phyloP scores from a whole-genome alignment of 2,888 invertebrate genomes.

The Metalampra italica region DNA sequence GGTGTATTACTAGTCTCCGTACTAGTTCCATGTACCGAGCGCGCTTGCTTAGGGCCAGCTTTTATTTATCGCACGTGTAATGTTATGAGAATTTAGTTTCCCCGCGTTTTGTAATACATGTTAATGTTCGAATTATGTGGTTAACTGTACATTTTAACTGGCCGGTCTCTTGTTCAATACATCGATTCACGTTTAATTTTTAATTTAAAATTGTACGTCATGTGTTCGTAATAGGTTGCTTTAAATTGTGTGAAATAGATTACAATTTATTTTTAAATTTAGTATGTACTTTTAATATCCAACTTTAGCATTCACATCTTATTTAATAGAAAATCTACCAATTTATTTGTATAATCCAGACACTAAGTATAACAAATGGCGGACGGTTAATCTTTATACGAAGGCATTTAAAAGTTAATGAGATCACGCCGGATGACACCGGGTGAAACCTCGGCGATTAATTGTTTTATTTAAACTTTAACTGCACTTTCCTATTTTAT shows the following conservation, averaged over 20 bases:
- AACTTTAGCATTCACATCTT: too few species aligned
- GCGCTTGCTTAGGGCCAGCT: neutral
- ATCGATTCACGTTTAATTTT: too few species aligned
- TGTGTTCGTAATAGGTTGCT: too few species aligned
- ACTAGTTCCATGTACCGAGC: neutral
- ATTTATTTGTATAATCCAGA: too few species aligned
- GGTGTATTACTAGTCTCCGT: too few species aligned
- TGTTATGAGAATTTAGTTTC: conserved; percentile 14
- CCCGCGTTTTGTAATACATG: conserved; percentile 5
- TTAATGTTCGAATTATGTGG: conserved; percentile 1
- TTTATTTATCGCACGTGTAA: conserved; percentile 40
- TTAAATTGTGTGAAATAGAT: too few species aligned
- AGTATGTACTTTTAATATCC: too few species aligned
- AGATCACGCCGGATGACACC: neutral
- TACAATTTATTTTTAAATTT: too few species aligned
- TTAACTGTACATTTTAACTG: neutral
- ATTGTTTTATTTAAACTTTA: conserved; percentile 25
- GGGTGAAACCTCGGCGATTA: conserved; percentile 22
- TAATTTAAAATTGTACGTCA: too few species aligned
- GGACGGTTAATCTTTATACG: neutral
- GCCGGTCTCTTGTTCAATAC: neutral
- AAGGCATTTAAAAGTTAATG: neutral
- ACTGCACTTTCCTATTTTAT: conserved; percentile 56
- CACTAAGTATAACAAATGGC: neutral
- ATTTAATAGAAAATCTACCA: neutral